A percentile compares a stretch with the other conserved stretches of the same genome.
Evolutionary conservation across 2,888 invertebrate genomes (phyloP).

Genomic region (Ligdia adustata): DNA sequence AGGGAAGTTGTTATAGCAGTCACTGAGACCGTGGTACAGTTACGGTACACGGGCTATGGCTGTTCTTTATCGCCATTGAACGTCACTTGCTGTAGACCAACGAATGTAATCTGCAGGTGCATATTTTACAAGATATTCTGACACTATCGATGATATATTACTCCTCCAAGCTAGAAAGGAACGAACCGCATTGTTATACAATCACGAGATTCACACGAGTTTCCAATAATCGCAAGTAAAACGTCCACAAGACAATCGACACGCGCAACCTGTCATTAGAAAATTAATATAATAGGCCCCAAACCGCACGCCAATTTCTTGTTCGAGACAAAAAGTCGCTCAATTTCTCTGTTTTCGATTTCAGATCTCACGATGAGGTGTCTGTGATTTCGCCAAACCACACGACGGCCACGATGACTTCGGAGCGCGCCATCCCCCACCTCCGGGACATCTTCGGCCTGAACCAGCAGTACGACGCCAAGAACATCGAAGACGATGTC

Average conservation of each 20-base stretch:
- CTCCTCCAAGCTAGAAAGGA: slow-evolving; percentile 29
- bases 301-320: slow-evolving; percentile 16
- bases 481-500: slow-evolving; percentile 75
- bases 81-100: slow-evolving; percentile 18
- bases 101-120: slow-evolving; percentile 9
- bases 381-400: slow-evolving; percentile 52
- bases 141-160: slow-evolving; percentile 27
- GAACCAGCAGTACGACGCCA: slow-evolving; percentile 80
- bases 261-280: slow-evolving; percentile 32
- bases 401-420: slow-evolving; percentile 81
- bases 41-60: slow-evolving; percentile 51
- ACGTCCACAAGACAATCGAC: slow-evolving; percentile 32
- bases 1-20: slow-evolving; percentile 55
- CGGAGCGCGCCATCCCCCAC: slow-evolving; percentile 90
- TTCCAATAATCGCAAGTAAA: slow-evolving; percentile 36
- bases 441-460: slow-evolving; percentile 89
- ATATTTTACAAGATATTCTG: slow-evolving; percentile 17
- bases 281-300: slow-evolving; percentile 21
- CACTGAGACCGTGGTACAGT: slow-evolving; percentile 47
- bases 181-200: slow-evolving; percentile 29
- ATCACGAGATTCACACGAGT: slow-evolving; percentile 31
- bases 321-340: slow-evolving; percentile 26
- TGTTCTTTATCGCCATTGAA: slow-evolving; percentile 50
- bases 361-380: slow-evolving; percentile 75
- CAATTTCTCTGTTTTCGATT: slow-evolving; percentile 51